phyloP scores from a whole-genome alignment of 2,113 vertebrate species.

The Cinclus mexicanus region DNA sequence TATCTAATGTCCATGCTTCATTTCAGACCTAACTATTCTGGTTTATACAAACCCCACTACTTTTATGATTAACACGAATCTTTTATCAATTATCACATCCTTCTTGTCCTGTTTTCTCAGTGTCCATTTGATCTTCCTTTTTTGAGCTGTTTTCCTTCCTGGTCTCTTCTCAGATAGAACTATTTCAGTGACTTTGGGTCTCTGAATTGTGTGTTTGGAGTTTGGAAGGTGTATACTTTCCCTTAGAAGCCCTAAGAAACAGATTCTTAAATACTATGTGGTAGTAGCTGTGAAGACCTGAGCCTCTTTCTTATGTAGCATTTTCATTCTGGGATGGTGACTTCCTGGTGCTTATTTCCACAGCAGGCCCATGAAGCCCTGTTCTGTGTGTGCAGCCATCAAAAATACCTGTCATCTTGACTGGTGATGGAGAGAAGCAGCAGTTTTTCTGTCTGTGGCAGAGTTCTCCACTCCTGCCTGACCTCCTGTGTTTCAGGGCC shows the following conservation, averaged over 20 bases:
- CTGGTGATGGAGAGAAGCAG: not conserved
- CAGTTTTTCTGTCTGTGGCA: not conserved
- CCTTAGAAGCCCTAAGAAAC: not conserved
- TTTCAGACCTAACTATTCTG: too few relatives aligned
- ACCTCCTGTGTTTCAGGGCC: not conserved
- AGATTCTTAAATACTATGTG: not conserved
- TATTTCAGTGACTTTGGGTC: not conserved
- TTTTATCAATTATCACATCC: too few relatives aligned
- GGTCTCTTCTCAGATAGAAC: not conserved
- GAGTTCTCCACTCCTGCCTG: not conserved
- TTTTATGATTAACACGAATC: too few relatives aligned
- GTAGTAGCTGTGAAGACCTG: not conserved
- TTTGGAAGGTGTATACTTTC: not conserved
- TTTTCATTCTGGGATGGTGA: not conserved
- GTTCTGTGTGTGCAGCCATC: not conserved
- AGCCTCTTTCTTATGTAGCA: not conserved
- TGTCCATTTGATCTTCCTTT: not conserved
- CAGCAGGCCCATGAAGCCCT: not conserved
- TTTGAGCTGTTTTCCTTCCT: not conserved
- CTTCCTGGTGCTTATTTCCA: fast-evolving
- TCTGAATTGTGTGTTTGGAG: not conserved
- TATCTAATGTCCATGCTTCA: too few relatives aligned
- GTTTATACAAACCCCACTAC: too few relatives aligned
- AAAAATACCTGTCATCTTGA: not conserved
- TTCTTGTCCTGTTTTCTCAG: not conserved